Base-by-base conservation (phyloP, 2,113 vertebrate species). In the Sporophila hypoxantha region DNA sequence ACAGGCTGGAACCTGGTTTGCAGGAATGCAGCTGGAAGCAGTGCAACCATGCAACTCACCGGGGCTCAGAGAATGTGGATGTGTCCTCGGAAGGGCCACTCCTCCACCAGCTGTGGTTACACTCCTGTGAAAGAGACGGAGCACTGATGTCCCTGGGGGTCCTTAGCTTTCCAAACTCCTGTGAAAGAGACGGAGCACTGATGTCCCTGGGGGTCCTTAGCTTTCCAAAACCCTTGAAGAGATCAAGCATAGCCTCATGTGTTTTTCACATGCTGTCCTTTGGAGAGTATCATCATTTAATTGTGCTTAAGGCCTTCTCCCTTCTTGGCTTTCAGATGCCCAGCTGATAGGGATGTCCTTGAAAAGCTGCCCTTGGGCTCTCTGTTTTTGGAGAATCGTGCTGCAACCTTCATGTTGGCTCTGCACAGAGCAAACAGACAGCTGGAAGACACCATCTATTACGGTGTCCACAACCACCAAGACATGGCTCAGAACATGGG, bases 31-130 rank as follows among this genome's bases (percentile, higher is more conserved):
- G 26, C 46, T 50, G 60, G 76, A 34, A 70, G 44, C 39, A 44
- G 32, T 12, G 41, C 37, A 76, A 71, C 62, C 36, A 61, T 9
- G 8, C 30, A 37, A 13, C 22, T 68, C 0, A 2, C 2, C 0
- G 8, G 14, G 4, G 29, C 67, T 70, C 47, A 25, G 50, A 76
- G 60, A 76, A 55, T 9, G 2, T 7, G 0, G 0, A 1, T 34
- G 29, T 49, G 42, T 84, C 50, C 55, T 69, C 42, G 22, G 50
- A 76, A 76, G 20, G 6, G 41, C 34, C n/a, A 34, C 11, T 65
- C 42, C 32, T 41, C 53, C 0, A 0, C 23, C 0, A 0, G 29
- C 47, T 81, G 67, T 56, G 56, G 41, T 64, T n/a, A 46, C 0
- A 0, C 26, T 71, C 46, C 44, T 64, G 34, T 44, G 62, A 39